These are phyloP conservation scores for Harpalus rufipes DNA, from an alignment of 2,888 invertebrate genomes.

Conservation along the genomic window DNA sequence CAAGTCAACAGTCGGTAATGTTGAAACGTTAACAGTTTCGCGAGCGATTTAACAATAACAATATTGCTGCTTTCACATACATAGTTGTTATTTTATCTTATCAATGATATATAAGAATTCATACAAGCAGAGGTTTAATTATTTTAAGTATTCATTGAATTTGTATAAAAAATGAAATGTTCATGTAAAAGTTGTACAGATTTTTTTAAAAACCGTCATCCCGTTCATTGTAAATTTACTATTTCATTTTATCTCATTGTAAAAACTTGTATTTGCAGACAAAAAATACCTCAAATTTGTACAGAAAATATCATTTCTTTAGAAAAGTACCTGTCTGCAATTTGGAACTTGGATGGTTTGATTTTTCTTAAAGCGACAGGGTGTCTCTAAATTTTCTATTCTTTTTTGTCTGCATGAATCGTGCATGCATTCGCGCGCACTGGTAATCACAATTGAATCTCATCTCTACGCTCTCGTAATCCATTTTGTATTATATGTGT, in stretches of 20 bases:
- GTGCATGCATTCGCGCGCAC: slow-evolving; percentile 44
- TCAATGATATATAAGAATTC: slow-evolving; percentile 56
- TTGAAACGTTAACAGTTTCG: slow-evolving; percentile 39
- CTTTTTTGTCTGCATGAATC: slow-evolving; percentile 57
- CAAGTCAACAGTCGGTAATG: slow-evolving; percentile 8
- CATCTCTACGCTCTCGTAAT: slow-evolving; percentile 26
- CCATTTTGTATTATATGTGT: slow-evolving; percentile 61
- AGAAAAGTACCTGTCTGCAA: slow-evolving; percentile 61
- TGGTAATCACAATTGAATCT: background rate
- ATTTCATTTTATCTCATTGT: slow-evolving; percentile 66
- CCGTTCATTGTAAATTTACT: slow-evolving; percentile 65
- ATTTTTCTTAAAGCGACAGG: slow-evolving; percentile 47
- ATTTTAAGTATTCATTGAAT: slow-evolving; percentile 66
- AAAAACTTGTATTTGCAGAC: slow-evolving; percentile 64
- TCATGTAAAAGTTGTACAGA: slow-evolving; percentile 66
- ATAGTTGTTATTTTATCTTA: slow-evolving; percentile 53
- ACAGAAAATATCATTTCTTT: slow-evolving; percentile 62
- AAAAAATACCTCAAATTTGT: slow-evolving; percentile 65
- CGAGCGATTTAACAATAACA: slow-evolving; percentile 51
- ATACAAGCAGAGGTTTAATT: slow-evolving; percentile 65
- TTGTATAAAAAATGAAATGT: slow-evolving; percentile 63
- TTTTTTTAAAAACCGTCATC: slow-evolving; percentile 66
- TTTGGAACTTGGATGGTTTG: slow-evolving; percentile 43
- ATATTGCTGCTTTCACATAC: slow-evolving; percentile 51
- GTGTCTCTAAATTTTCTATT: background rate